Conservation (phyloP, 92 coral and sea anemone genomes). For the Micromussa lordhowensis region DNA sequence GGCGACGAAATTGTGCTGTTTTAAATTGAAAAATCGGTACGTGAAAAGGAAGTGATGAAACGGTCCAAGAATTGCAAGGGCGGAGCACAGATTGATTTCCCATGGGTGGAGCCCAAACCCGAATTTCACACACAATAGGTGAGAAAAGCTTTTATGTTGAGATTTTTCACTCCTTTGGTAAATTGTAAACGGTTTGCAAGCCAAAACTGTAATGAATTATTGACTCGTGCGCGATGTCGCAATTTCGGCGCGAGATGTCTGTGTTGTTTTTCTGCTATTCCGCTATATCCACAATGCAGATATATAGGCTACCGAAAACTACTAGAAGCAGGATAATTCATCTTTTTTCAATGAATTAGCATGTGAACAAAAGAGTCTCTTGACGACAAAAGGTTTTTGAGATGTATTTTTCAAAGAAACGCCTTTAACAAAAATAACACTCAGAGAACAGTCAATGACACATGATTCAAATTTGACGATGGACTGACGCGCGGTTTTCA, state of each 20-base stretch:
- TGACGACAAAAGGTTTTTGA: neutral
- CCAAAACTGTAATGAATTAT: too few species aligned
- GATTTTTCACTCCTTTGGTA: neutral
- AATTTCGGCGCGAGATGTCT: neutral
- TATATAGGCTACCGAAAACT: too few species aligned
- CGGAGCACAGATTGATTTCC: slow-evolving; percentile 4
- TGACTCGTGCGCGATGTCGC: neutral
- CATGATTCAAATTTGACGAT: neutral
- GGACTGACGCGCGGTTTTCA: too few species aligned
- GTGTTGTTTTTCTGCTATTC: neutral
- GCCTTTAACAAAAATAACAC: neutral
- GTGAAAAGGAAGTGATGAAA: neutral
- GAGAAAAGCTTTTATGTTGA: slow-evolving; percentile 9
- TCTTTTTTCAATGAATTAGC: too few species aligned
- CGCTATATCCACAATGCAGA: too few species aligned
- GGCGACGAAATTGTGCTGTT: neutral
- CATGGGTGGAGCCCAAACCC: slow-evolving; percentile 29
- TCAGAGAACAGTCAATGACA: neutral
- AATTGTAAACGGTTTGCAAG: neutral
- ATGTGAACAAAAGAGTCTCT: neutral
- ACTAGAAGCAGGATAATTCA: too few species aligned
- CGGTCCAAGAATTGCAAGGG: neutral
- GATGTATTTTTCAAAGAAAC: neutral
- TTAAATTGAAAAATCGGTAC: neutral
- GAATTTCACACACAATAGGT: slow-evolving; percentile 16